Percentiles rank a stretch among this genome's conserved stretches.
These are phyloP conservation scores for Aix galericulata DNA, from an alignment of 2,113 vertebrate species.

Conservation along the genomic window DNA sequence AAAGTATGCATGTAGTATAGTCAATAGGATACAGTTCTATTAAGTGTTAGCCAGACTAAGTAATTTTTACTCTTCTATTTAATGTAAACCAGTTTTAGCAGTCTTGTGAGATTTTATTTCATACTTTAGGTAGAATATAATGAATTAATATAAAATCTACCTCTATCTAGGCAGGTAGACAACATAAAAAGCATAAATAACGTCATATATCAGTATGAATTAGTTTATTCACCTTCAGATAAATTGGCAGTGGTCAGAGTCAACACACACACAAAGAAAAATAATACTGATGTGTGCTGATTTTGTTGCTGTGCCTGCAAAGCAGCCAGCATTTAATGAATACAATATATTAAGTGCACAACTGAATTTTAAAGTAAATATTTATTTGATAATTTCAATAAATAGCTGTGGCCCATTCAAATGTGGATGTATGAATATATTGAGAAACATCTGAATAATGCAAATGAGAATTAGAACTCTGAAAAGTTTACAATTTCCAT, in stretches of 20 bases:
- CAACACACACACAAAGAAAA: neutral
- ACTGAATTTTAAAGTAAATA: slow-evolving; percentile 23
- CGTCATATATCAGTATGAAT: neutral
- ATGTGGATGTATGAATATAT: neutral
- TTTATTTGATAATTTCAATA: neutral
- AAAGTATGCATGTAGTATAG: neutral
- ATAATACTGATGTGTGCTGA: neutral
- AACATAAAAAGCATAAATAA: slow-evolving; percentile 5
- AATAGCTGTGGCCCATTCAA: neutral
- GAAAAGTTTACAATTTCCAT: neutral
- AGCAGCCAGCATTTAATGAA: neutral
- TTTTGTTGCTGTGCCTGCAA: slow-evolving; percentile 4
- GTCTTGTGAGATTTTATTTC: neutral
- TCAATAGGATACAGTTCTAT: neutral
- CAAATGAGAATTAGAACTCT: neutral
- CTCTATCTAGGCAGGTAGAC: neutral
- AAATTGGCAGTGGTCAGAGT: neutral
- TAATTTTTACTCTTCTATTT: neutral
- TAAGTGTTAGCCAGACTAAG: neutral
- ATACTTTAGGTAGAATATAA: neutral
- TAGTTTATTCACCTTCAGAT: neutral
- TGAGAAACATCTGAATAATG: neutral
- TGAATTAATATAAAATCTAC: neutral
- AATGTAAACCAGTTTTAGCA: neutral
- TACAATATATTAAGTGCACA: slow-evolving; percentile 9